phyloP scores from a whole-genome alignment of 92 coral and sea anemone species.

The Parazoanthus atlanticus region DNA sequence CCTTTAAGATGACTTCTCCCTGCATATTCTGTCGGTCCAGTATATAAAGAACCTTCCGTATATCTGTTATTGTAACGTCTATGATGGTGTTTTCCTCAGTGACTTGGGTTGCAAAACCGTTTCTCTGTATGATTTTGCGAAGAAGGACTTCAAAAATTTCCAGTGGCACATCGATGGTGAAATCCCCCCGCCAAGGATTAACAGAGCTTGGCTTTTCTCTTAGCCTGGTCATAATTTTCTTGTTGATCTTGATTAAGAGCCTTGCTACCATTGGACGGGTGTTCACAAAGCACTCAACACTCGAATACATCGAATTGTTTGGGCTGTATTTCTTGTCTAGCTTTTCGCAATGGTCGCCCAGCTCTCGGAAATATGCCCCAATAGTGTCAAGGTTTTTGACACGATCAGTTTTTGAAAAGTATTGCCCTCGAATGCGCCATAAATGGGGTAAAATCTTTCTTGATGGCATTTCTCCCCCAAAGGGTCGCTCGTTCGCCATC shows the following conservation, averaged over 20 bases:
- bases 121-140: slow-evolving; percentile 14
- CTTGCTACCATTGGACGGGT: slow-evolving; percentile 39
- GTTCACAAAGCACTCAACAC: slow-evolving; percentile 42
- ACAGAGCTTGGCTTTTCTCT: slow-evolving; percentile 29
- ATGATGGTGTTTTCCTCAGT: slow-evolving; percentile 20
- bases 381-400: background rate
- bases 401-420: slow-evolving; percentile 11
- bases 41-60: slow-evolving; percentile 33
- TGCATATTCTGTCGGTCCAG: slow-evolving; percentile 42
- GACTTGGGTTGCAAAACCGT: slow-evolving; percentile 37
- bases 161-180: slow-evolving; percentile 17
- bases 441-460: slow-evolving; percentile 29
- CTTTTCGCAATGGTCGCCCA: background rate
- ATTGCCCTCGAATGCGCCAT: slow-evolving; percentile 12
- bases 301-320: slow-evolving; percentile 6
- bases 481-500: slow-evolving; percentile 33
- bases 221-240: slow-evolving; percentile 30
- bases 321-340: slow-evolving; percentile 31
- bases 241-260: slow-evolving; percentile 33
- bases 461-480: slow-evolving; percentile 37
- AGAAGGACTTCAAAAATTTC: slow-evolving; percentile 29
- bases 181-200: slow-evolving; percentile 30
- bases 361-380: slow-evolving; percentile 25
- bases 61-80: slow-evolving; percentile 20
- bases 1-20: slow-evolving; percentile 33